Evolutionary conservation across 2,888 invertebrate species (phyloP).

Genomic region (Teleiodes luculella): DNA sequence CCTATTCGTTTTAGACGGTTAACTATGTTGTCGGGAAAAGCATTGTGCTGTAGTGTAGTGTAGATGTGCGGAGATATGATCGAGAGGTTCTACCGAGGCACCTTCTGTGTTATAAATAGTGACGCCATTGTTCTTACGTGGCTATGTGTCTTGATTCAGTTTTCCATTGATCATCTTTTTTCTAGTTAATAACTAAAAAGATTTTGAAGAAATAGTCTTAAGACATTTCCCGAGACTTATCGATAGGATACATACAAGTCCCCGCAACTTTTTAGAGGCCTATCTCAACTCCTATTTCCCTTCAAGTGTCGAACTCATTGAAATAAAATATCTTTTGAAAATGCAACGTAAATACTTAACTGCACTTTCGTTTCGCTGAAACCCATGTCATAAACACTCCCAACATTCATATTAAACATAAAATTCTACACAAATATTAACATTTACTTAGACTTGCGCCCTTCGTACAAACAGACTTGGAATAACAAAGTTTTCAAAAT

Average conservation of each 20-base stretch:
- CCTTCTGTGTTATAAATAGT: neutral
- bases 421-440: slow-evolving; percentile 48
- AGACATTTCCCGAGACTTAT: no score
- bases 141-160: no score
- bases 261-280: no score
- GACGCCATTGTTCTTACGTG: no score
- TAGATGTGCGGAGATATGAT: neutral
- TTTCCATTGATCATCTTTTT: no score
- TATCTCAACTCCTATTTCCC: no score
- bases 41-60: neutral
- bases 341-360: neutral
- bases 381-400: slow-evolving; percentile 5
- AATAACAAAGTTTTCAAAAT: slow-evolving; percentile 44
- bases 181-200: no score
- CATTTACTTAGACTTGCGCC: slow-evolving; percentile 18
- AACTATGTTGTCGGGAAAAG: slow-evolving; percentile 6
- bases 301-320: no score
- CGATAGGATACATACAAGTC: no score
- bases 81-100: neutral
- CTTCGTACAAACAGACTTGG: slow-evolving; percentile 22
- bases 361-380: neutral
- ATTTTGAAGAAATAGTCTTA: no score
- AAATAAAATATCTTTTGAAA: no score
- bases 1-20: slow-evolving; percentile 21
- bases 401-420: slow-evolving; percentile 28